These are phyloP conservation scores for Lontra canadensis DNA, from an alignment of 2,113 vertebrate species.

Conservation along the genomic window DNA sequence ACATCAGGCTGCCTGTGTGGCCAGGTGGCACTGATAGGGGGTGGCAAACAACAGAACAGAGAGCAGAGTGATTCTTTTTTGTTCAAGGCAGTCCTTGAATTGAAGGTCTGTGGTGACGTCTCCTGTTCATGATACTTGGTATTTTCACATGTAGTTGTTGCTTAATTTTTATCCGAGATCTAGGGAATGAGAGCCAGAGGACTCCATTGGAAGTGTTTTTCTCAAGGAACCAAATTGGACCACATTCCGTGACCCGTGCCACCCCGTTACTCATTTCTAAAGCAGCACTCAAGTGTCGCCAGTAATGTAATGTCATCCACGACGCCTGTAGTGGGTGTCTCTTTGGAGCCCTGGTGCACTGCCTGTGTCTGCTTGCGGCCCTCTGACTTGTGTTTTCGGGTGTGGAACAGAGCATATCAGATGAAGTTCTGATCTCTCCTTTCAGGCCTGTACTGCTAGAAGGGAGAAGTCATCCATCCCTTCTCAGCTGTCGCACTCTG, in stretches of 20 bases:
- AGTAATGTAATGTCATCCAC: background rate
- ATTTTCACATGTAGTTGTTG: background rate
- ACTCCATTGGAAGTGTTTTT: background rate
- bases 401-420: background rate
- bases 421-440: background rate
- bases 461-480: background rate
- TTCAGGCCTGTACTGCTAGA: background rate
- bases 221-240: background rate
- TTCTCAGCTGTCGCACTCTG: background rate
- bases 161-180: background rate
- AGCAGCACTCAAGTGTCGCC: background rate
- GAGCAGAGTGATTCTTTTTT: background rate
- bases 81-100: background rate
- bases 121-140: background rate
- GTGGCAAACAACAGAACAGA: background rate
- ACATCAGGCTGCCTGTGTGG: fast-evolving
- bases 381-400: background rate
- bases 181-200: background rate
- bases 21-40: background rate
- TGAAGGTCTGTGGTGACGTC: background rate
- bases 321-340: background rate
- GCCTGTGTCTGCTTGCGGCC: background rate
- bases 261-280: background rate
- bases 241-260: background rate
- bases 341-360: background rate